A percentile compares a stretch with the other conserved stretches of the same genome.
Conservation (phyloP, 2,113 vertebrate species). For the Nansenia antarctica region DNA sequence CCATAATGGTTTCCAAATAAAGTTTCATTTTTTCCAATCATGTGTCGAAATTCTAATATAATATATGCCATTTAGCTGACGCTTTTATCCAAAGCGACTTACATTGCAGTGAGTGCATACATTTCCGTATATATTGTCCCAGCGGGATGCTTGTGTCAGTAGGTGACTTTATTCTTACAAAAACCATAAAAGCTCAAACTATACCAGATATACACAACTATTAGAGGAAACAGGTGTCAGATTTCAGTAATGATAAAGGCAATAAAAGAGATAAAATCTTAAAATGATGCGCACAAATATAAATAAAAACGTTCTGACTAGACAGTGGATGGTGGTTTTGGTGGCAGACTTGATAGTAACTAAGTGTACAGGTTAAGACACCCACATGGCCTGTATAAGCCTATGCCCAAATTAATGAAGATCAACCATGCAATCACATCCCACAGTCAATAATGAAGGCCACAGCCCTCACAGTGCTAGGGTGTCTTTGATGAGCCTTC, state of each 20-base stretch:
- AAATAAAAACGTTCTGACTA: not conserved
- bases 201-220: not conserved
- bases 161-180: not conserved
- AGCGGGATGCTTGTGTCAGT: no score
- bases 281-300: not conserved
- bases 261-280: not conserved
- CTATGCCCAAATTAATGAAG: no score
- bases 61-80: no score
- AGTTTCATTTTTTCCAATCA: constrained; percentile 60
- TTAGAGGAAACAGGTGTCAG: not conserved
- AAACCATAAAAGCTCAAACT: not conserved
- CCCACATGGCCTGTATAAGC: not conserved
- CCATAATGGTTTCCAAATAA: constrained; percentile 61
- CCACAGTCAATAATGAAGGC: not conserved
- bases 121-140: no score
- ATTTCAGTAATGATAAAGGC: not conserved
- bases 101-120: no score
- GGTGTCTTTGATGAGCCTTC: constrained; percentile 96
- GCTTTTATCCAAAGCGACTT: no score
- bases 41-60: not conserved
- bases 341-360: not conserved
- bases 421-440: not conserved
- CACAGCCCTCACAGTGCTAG: constrained; percentile 82
- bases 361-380: not conserved
- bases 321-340: not conserved